A percentile compares a stretch with the other conserved stretches of the same genome.
phyloP scores from a whole-genome alignment of 2,797 vertebrate species.

The Cyprinodon diabolis region DNA sequence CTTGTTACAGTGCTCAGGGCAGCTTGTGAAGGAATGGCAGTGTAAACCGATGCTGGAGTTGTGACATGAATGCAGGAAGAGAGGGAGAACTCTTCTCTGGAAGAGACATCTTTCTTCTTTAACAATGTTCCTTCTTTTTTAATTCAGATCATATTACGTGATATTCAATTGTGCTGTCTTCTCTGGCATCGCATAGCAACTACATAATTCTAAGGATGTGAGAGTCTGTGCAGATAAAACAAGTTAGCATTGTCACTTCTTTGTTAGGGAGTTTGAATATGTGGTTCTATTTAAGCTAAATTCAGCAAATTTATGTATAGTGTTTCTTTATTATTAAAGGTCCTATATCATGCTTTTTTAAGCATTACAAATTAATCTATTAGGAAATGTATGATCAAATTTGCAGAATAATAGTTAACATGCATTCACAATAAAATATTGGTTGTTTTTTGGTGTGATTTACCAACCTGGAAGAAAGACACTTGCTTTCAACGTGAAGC shows the following conservation, averaged over 20 bases:
- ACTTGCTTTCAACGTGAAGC: too few relatives aligned
- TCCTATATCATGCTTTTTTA: too few relatives aligned
- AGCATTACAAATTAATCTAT: too few relatives aligned
- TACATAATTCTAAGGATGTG: constrained; percentile 50
- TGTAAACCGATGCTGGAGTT: constrained; percentile 64
- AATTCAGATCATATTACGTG: constrained; percentile 63
- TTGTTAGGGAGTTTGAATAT: constrained; percentile 22
- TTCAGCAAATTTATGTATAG: neutral
- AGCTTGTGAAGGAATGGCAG: constrained; percentile 52
- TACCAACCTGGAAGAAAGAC: too few relatives aligned
- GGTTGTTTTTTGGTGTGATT: too few relatives aligned
- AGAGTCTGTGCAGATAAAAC: constrained; percentile 38
- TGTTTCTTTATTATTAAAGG: neutral
- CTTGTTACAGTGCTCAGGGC: constrained; percentile 66
- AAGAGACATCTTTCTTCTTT: constrained; percentile 47
- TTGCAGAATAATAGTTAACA: too few relatives aligned
- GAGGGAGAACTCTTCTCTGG: constrained; percentile 39
- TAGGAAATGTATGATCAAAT: too few relatives aligned
- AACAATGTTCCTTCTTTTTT: constrained; percentile 52
- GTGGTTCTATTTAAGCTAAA: constrained; percentile 19
- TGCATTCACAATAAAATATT: too few relatives aligned
- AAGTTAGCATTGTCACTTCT: constrained; percentile 29
- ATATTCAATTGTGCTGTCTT: constrained; percentile 60
- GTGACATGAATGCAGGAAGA: constrained; percentile 63
- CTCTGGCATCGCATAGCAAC: constrained; percentile 63